Percentiles rank a stretch among this genome's conserved stretches.
phyloP scores from a whole-genome alignment of 2,888 invertebrate genomes.

The Halictus quadricinctus region DNA sequence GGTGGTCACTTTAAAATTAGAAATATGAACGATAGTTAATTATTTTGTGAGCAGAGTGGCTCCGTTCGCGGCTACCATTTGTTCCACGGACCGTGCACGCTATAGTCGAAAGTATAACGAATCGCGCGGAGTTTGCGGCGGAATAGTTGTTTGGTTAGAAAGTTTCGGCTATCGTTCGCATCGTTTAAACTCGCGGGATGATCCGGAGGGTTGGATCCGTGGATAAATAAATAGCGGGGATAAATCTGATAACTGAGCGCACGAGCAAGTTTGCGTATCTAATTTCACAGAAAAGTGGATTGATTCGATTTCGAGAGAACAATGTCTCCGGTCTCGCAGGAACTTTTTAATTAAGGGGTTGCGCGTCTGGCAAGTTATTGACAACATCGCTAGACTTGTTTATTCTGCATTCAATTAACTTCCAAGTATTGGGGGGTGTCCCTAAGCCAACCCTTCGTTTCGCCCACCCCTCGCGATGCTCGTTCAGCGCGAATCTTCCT shows the following conservation, averaged over 20 bases:
- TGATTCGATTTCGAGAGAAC: neutral
- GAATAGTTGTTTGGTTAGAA: neutral
- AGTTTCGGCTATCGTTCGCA: neutral
- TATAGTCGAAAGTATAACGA: neutral
- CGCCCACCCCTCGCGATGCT: slow-evolving; percentile 17
- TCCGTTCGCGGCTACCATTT: neutral
- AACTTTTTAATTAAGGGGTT: slow-evolving; percentile 41
- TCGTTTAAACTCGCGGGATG: neutral
- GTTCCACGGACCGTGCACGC: neutral
- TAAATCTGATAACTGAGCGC: slow-evolving; percentile 4
- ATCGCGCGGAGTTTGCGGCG: neutral
- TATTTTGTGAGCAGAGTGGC: neutral
- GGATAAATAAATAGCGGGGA: neutral
- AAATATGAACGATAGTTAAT: neutral
- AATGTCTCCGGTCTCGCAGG: neutral
- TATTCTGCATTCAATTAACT: slow-evolving; percentile 61
- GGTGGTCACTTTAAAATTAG: neutral
- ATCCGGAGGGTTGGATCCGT: neutral
- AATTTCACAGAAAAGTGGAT: slow-evolving; percentile 12
- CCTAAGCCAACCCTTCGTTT: slow-evolving; percentile 31
- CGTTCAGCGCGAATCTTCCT: slow-evolving; percentile 46
- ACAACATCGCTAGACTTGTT: slow-evolving; percentile 48
- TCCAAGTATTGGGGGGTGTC: slow-evolving; percentile 29
- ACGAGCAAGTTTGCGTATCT: slow-evolving; percentile 5
- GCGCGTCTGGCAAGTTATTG: slow-evolving; percentile 30